Evolutionary conservation across 2,113 vertebrate species (phyloP).

Genomic region (Ophthalmolycus amberensis): DNA sequence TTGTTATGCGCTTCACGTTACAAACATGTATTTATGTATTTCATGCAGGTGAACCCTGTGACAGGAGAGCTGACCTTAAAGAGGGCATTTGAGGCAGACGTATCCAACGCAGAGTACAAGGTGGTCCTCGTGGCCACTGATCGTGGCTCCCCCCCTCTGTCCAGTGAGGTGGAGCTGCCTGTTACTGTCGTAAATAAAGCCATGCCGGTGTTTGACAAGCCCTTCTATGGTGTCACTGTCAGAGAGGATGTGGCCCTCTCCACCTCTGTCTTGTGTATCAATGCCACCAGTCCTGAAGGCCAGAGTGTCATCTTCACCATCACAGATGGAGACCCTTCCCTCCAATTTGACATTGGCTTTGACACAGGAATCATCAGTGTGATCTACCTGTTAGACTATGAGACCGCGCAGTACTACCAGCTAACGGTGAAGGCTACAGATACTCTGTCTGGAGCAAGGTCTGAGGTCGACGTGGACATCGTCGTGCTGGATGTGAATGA

Average conservation of each 20-base stretch:
- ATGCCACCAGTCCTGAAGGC: constrained; percentile 93
- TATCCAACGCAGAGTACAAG: constrained; percentile 92
- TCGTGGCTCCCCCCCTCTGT: constrained; percentile 87
- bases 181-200: constrained; percentile 96
- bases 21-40: constrained; percentile 6
- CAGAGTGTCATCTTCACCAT: constrained; percentile 94
- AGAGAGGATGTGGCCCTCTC: constrained; percentile 88
- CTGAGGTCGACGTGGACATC: constrained; percentile 94
- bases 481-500: constrained; percentile 93
- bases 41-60: constrained; percentile 81
- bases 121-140: constrained; percentile 91
- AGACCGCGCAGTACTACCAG: constrained; percentile 88
- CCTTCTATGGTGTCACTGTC: constrained; percentile 91
- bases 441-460: constrained; percentile 90
- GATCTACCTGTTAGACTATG: constrained; percentile 91
- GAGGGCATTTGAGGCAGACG: constrained; percentile 88
- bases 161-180: constrained; percentile 88
- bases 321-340: constrained; percentile 88
- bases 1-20: background rate
- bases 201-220: constrained; percentile 97
- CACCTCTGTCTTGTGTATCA: constrained; percentile 90
- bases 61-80: constrained; percentile 91
- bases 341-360: constrained; percentile 95
- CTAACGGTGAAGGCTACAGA: constrained; percentile 92
- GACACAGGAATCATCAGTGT: constrained; percentile 93